Conservation (phyloP, 1,140 invertebrate genomes). For the Pantala flavescens region DNA sequence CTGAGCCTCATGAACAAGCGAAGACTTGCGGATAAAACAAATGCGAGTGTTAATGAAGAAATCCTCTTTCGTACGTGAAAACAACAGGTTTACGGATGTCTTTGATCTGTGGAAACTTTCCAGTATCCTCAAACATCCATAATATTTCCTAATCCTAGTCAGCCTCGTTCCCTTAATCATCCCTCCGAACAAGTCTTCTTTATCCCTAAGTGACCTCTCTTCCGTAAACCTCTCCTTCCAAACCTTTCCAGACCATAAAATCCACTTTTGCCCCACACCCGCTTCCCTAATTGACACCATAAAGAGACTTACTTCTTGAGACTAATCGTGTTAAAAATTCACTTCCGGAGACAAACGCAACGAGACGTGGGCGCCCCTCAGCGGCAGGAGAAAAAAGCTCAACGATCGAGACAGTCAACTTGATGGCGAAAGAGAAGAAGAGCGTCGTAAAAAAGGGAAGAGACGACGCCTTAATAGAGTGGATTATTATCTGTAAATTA, state of each 20-base stretch:
- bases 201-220: background rate
- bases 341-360: background rate
- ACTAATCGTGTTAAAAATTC: constrained; percentile 3
- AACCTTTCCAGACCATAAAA: background rate
- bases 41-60: too few relatives aligned
- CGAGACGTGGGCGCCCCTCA: background rate
- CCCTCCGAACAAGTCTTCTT: background rate
- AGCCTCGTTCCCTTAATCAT: too few relatives aligned
- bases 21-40: too few relatives aligned
- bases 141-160: too few relatives aligned
- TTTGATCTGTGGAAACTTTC: too few relatives aligned
- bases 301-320: constrained; percentile 7
- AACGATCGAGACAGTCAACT: background rate
- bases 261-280: background rate
- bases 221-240: background rate
- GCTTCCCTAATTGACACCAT: background rate
- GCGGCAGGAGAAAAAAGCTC: background rate
- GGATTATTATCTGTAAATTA: background rate
- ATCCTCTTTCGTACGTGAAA: too few relatives aligned
- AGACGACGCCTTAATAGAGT: background rate
- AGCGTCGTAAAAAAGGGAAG: background rate
- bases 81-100: too few relatives aligned
- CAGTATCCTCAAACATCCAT: too few relatives aligned
- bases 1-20: too few relatives aligned
- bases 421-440: background rate